phyloP scores from a whole-genome alignment of 2,113 vertebrate species.

The Oreochromis tanganicae region DNA sequence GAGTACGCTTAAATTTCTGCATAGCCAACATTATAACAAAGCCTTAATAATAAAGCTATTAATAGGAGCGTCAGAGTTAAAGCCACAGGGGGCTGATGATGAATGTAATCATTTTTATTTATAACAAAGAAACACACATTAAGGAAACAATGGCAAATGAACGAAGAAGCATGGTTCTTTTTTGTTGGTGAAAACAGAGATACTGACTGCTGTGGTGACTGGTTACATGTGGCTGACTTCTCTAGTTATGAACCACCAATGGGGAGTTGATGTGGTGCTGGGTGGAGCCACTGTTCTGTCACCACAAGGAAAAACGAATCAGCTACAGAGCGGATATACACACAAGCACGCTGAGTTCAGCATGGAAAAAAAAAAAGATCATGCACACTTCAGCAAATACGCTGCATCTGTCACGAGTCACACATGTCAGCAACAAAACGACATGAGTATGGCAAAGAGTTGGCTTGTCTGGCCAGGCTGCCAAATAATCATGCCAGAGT shows the following conservation, averaged over 20 bases:
- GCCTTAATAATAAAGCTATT: conserved; percentile 10
- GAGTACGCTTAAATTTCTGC: neutral
- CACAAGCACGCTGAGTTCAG: neutral
- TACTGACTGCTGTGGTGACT: neutral
- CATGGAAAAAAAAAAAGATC: neutral
- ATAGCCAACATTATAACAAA: neutral
- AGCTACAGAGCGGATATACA: neutral
- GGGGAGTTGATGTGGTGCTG: neutral
- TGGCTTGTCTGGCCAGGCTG: conserved; percentile 1
- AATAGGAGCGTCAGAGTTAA: conserved; percentile 13
- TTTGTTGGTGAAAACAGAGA: neutral
- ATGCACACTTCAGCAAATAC: conserved; percentile 9
- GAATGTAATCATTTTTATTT: conserved; percentile 2
- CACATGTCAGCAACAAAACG: conserved; percentile 11
- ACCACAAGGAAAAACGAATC: neutral
- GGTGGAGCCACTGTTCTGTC: neutral
- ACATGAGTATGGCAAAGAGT: neutral
- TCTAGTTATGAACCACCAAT: neutral
- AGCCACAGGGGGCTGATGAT: conserved; percentile 6
- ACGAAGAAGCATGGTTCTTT: neutral
- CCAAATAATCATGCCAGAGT: neutral
- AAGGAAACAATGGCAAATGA: neutral
- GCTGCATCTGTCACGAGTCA: neutral
- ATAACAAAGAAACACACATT: conserved; percentile 23
- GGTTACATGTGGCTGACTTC: neutral